Percentiles rank a stretch among this genome's conserved stretches.
Evolutionary conservation across 1,140 invertebrate species (phyloP).

Genomic region (Drosophila sulfurigaster): DNA sequence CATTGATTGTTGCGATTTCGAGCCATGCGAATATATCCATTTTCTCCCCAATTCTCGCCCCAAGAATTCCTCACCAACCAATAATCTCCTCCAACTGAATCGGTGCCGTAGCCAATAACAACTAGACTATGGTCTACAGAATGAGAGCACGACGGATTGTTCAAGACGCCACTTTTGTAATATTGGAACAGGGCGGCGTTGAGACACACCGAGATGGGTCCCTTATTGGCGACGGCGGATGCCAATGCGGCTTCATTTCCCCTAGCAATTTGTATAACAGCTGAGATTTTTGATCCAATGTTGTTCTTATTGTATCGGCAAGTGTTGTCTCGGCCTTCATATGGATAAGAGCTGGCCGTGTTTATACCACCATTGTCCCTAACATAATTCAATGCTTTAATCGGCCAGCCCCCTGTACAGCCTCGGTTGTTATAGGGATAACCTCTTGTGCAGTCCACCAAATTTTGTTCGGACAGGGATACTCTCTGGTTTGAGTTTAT

Average conservation of each 20-base stretch:
- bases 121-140: not conserved
- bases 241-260: conserved; percentile 3
- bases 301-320: not conserved
- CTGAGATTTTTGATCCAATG: not conserved
- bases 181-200: not conserved
- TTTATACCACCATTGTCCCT: conserved; percentile 1
- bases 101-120: conserved; percentile 5
- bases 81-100: conserved; percentile 83
- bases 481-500: not conserved
- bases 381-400: not conserved
- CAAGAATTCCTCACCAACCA: conserved; percentile 88
- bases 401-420: not conserved
- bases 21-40: conserved; percentile 87
- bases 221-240: not conserved
- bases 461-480: conserved; percentile 7
- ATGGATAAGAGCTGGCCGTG: not conserved
- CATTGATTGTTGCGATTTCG: conserved; percentile 87
- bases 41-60: conserved; percentile 86
- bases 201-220: conserved; percentile 2
- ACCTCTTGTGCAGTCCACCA: conserved; percentile 4
- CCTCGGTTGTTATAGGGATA: not conserved
- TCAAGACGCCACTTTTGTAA: conserved; percentile 1
- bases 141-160: not conserved
- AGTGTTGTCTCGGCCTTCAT: not conserved
- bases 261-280: not conserved